Conservation (phyloP, 2,113 vertebrate species). For the Nerophis lumbriciformis region DNA sequence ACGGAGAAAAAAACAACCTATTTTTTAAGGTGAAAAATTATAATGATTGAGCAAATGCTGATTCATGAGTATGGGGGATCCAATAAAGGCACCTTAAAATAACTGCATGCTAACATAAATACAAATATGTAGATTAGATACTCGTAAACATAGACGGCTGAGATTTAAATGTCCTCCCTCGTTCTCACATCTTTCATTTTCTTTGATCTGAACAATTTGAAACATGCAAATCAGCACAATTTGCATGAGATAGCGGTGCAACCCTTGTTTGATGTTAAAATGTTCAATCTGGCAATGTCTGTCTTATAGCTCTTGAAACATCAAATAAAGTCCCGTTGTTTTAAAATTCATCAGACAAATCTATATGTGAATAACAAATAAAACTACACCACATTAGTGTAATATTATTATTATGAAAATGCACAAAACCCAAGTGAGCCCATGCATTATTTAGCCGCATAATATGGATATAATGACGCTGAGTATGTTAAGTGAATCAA, state of each 20-base stretch:
- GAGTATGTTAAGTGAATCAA: neutral
- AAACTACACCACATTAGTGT: no score
- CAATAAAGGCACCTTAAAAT: no score
- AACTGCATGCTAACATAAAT: no score
- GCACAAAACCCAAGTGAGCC: no score
- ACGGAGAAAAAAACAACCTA: no score
- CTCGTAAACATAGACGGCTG: neutral
- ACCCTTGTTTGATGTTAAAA: neutral
- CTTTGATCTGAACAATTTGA: conserved; percentile 9
- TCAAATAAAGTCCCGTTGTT: neutral
- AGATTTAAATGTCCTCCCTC: conserved; percentile 8
- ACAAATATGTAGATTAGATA: no score
- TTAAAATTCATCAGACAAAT: no score
- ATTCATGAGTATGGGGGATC: no score
- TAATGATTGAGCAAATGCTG: no score
- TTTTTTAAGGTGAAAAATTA: no score
- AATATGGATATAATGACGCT: neutral
- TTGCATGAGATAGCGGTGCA: conserved; percentile 1
- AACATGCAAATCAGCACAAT: conserved; percentile 11
- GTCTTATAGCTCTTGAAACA: neutral
- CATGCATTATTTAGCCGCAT: neutral
- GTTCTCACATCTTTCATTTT: conserved; percentile 16
- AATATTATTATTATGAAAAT: no score
- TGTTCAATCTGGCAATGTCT: neutral
- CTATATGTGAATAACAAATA: no score